A percentile compares a stretch with the other conserved stretches of the same genome.
Conservation (phyloP, 2,888 invertebrate species). For the Tetragnatha montana region DNA sequence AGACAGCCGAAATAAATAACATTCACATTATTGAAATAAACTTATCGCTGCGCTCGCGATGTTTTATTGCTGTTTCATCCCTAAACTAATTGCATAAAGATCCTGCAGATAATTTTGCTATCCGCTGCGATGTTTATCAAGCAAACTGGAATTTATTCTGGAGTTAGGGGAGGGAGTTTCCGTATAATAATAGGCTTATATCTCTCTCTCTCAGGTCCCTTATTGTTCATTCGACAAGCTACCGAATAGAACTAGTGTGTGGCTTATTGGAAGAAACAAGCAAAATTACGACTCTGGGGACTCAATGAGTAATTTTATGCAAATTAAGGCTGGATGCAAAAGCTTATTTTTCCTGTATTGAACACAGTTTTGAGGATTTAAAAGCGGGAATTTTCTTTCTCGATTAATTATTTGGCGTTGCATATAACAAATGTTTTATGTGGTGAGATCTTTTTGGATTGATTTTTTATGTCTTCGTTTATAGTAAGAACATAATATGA, state of each 20-base stretch:
- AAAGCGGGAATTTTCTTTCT: background rate
- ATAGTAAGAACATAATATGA: too few species aligned
- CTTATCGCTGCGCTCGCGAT: background rate
- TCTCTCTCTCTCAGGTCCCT: background rate
- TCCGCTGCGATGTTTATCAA: background rate
- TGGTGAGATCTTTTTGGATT: too few species aligned
- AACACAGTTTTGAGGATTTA: background rate
- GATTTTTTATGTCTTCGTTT: too few species aligned
- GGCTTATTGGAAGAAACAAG: background rate
- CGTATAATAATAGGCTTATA: background rate
- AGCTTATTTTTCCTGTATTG: background rate
- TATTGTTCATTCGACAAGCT: background rate
- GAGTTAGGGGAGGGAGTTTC: background rate
- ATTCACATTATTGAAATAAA: background rate
- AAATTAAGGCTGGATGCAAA: conserved; percentile 18
- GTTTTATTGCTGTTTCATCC: background rate
- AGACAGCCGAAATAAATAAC: too few species aligned
- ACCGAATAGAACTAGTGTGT: background rate
- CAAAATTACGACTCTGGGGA: background rate
- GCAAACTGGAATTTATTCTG: background rate
- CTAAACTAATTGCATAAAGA: conserved; percentile 10
- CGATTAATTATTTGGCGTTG: background rate
- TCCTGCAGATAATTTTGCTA: background rate
- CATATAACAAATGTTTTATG: background rate
- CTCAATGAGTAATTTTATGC: conserved; percentile 21